phyloP scores from a whole-genome alignment of 2,113 vertebrate species.

The Lynx canadensis region DNA sequence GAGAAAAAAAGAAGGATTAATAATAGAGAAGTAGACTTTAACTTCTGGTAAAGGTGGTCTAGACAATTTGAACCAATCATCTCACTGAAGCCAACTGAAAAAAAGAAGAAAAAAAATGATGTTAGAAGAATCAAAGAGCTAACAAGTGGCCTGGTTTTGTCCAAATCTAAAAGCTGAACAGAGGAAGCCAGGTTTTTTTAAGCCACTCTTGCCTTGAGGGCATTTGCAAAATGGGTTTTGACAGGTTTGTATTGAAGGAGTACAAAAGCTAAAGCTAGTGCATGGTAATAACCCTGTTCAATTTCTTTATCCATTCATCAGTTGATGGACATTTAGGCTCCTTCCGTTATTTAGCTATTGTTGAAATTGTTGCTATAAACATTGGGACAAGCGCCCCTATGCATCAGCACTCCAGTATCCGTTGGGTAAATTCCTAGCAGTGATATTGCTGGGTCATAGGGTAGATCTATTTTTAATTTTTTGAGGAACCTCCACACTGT shows the following conservation, averaged over 20 bases:
- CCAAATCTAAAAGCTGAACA: not conserved
- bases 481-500: too few species aligned
- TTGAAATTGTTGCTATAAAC: too few species aligned
- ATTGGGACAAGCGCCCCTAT: too few species aligned
- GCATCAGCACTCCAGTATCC: too few species aligned
- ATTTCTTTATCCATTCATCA: too few species aligned
- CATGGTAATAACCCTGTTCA: not conserved
- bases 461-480: too few species aligned
- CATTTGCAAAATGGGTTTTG: not conserved
- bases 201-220: not conserved
- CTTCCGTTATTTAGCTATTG: too few species aligned
- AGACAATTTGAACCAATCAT: not conserved
- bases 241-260: not conserved
- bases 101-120: not conserved
- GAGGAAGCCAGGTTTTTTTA: not conserved
- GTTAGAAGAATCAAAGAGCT: not conserved
- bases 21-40: not conserved
- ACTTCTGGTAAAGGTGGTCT: not conserved
- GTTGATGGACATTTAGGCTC: too few species aligned
- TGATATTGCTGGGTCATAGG: too few species aligned
- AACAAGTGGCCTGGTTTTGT: not conserved
- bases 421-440: too few species aligned
- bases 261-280: not conserved
- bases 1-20: not conserved
- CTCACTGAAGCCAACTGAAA: not conserved